Percentiles rank a stretch among this genome's conserved stretches.
These are phyloP conservation scores for Cheilosia vernalis DNA, from an alignment of 2,888 invertebrate genomes.

Conservation along the genomic window DNA sequence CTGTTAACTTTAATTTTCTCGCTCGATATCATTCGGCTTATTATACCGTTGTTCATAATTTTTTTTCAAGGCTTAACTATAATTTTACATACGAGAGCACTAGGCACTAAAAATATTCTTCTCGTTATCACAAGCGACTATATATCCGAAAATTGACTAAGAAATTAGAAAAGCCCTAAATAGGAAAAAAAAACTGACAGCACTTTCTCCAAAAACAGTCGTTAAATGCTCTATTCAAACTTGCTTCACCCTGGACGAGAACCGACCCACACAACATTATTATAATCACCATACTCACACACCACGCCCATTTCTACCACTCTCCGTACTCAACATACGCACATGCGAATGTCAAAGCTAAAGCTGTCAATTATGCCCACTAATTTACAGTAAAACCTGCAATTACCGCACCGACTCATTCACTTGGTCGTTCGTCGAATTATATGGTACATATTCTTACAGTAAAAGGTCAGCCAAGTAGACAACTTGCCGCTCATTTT, in stretches of 20 bases:
- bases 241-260: not conserved
- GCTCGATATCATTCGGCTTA: too few species aligned
- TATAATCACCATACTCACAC: conserved; percentile 22
- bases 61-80: too few species aligned
- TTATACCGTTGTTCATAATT: too few species aligned
- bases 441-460: not conserved
- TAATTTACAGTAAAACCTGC: conserved; percentile 35
- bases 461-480: conserved; percentile 1
- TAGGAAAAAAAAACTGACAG: too few species aligned
- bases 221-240: conserved; percentile 13
- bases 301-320: conserved; percentile 37
- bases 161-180: too few species aligned
- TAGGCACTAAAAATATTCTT: too few species aligned
- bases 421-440: not conserved
- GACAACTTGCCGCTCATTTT: conserved; percentile 47
- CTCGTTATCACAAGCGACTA: too few species aligned
- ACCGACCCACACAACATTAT: conserved; percentile 20
- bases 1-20: too few species aligned
- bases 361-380: conserved; percentile 18
- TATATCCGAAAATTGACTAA: too few species aligned
- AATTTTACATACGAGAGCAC: too few species aligned
- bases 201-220: not conserved
- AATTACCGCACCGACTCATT: conserved; percentile 33
- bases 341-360: not conserved
- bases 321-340: conserved; percentile 21